These are phyloP conservation scores for Apostichopus leukothele DNA, from an alignment of 53 echinoderm and acorn worm species.

Conservation along the genomic window DNA sequence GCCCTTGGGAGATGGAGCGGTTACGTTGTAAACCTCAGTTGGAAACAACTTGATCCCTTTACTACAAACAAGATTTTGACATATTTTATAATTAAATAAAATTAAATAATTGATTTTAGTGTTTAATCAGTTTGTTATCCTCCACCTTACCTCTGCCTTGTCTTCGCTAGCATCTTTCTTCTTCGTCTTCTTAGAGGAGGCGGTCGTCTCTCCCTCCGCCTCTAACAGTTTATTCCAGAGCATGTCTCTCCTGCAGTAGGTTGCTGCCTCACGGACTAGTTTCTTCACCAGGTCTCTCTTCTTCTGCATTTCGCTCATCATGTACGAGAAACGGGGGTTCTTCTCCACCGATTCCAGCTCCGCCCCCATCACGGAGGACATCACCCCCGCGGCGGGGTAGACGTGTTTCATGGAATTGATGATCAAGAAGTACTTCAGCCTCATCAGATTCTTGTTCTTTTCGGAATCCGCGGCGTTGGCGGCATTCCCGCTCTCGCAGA, in stretches of 20 bases:
- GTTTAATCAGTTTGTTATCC: too few species aligned
- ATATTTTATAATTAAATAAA: too few species aligned
- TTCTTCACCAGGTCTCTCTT: slow-evolving; percentile 58
- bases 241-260: slow-evolving; percentile 75
- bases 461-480: slow-evolving; percentile 42
- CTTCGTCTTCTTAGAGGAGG: slow-evolving; percentile 60
- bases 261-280: slow-evolving; percentile 73
- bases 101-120: too few species aligned
- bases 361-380: background rate
- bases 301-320: slow-evolving; percentile 60
- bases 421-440: slow-evolving; percentile 87
- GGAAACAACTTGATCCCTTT: too few species aligned
- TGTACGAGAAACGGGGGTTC: slow-evolving; percentile 52
- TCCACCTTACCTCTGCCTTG: background rate
- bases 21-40: too few species aligned
- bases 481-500: slow-evolving; percentile 17
- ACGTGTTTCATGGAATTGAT: slow-evolving; percentile 78
- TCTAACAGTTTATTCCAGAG: slow-evolving; percentile 74
- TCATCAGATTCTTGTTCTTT: slow-evolving; percentile 77
- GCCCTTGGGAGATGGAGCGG: too few species aligned
- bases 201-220: slow-evolving; percentile 56
- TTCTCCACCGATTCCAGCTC: slow-evolving; percentile 28
- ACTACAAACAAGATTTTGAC: too few species aligned
- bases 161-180: slow-evolving; percentile 55
- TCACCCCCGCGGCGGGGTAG: slow-evolving; percentile 51